Evolutionary conservation across 1,140 invertebrate species (phyloP).

Genomic region (Doryteuthis pealeii): DNA sequence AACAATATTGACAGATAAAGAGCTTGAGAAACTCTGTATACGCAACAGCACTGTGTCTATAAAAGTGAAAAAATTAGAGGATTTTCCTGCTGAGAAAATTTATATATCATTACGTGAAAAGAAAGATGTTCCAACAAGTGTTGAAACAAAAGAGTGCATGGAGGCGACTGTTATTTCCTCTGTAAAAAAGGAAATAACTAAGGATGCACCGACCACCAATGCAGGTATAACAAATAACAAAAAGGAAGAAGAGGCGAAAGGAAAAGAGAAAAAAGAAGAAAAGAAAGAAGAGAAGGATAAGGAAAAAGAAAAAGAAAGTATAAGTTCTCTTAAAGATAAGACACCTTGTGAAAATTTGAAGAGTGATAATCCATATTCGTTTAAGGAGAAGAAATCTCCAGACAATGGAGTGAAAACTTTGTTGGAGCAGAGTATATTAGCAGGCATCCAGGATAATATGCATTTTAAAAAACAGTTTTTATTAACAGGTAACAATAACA

Average conservation of each 20-base stretch:
- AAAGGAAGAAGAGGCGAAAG: too few species aligned
- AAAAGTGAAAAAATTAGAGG: constrained; percentile 4
- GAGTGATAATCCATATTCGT: background rate
- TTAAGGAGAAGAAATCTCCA: background rate
- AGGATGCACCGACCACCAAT: background rate
- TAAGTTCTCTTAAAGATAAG: background rate
- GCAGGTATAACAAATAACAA: too few species aligned
- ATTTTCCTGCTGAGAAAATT: constrained; percentile 1
- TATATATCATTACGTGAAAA: constrained; percentile 2
- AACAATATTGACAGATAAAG: background rate
- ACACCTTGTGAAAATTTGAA: background rate
- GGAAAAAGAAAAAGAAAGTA: background rate
- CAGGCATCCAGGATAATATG: constrained; percentile 47
- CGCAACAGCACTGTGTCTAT: constrained; percentile 4
- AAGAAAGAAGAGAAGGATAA: too few species aligned
- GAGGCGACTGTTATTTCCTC: background rate
- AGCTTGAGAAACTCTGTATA: constrained; percentile 9
- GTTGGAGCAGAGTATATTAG: constrained; percentile 11
- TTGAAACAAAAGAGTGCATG: background rate
- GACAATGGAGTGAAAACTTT: constrained; percentile 13
- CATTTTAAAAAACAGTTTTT: constrained; percentile 57
- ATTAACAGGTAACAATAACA: constrained; percentile 44
- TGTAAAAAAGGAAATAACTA: background rate
- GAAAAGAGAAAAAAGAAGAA: too few species aligned
- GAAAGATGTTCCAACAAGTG: background rate